Evolutionary conservation across 2,113 vertebrate species (phyloP), one percentile per base, ranked within the genome.

Genomic region (Promerops cafer): DNA sequence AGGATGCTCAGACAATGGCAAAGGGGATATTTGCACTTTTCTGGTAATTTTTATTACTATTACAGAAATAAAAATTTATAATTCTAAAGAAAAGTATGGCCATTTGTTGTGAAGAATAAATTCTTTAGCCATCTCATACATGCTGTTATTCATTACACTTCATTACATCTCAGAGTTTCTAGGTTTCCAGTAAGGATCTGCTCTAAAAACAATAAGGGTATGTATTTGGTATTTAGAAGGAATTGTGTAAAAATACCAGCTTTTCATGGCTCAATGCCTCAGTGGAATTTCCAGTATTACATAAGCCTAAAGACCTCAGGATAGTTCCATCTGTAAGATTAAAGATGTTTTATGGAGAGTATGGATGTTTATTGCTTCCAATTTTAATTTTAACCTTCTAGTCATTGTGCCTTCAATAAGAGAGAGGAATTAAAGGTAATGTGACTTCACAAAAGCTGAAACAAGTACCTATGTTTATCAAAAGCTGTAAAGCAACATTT

Each of bases 71-170:
- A 63, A 78, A 61, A 87, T 37, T 70, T 77, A n/a, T 49, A 53
- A 47, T 64, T 56, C 37, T 77, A 53, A 69, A 66, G 49, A 59
- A 85, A 71, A 89, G 11, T 20, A 68, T 63, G 35, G 37, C 6
- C 1, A 6, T 57, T 78, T 57, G 23, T 72, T 65, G 59, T 82
- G 65, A 94, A 79, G 31, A 94, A 96, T 94, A 95, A 95, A 94
- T 54, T 49, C 14, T 89, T 91, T 54, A 85, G 42, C 24, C 45
- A 27, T 39, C 26, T 79, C 33, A 13, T 53, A 87, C 65, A 69
- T 27, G 8, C 6, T 52, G 14, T 69, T 74, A 50, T 68, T 86
- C 53, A 31, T 75, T 33, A 71, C 15, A 40, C 47, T 89, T 75
- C 24, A 66, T 61, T 50, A 39, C 33, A 22, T 50, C 18, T 66